Evolutionary conservation across 2,888 invertebrate species (phyloP).

Genomic region (Erebia aethiops): DNA sequence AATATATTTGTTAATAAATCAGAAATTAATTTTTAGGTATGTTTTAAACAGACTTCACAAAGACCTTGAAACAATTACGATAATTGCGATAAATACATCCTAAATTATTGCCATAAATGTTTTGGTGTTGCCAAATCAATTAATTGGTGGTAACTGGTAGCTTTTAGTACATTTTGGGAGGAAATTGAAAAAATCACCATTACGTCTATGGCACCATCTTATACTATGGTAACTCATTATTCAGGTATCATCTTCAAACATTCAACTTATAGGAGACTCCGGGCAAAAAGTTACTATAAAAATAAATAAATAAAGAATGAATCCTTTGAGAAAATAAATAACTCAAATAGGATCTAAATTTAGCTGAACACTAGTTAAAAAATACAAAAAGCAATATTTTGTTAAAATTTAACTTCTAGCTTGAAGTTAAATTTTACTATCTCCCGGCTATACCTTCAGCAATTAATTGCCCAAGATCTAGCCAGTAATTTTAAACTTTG

Average conservation of each 20-base stretch:
- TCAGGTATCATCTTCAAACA: constrained; percentile 57
- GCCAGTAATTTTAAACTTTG: not conserved
- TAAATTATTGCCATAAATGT: constrained; percentile 27
- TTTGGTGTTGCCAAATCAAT: constrained; percentile 25
- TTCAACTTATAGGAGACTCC: constrained; percentile 2
- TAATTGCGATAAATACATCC: not conserved
- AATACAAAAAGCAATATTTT: too few species aligned
- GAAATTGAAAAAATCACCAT: constrained; percentile 48
- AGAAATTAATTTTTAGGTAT: not conserved
- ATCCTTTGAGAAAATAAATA: too few species aligned
- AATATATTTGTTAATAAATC: not conserved
- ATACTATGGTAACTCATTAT: constrained; percentile 72
- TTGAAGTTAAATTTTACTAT: too few species aligned
- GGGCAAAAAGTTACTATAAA: not conserved
- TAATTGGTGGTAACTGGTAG: constrained; percentile 19
- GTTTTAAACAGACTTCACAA: not conserved
- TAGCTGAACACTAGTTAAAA: too few species aligned
- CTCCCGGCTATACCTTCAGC: not conserved
- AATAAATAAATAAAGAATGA: not conserved
- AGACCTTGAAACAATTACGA: not conserved
- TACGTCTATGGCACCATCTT: constrained; percentile 73
- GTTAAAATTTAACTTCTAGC: too few species aligned
- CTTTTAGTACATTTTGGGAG: constrained; percentile 19
- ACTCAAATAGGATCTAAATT: too few species aligned
- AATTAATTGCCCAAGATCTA: not conserved